A percentile compares a stretch with the other conserved stretches of the same genome.
phyloP scores from a whole-genome alignment of 2,888 invertebrate genomes.

The Drosophila gaucha region DNA sequence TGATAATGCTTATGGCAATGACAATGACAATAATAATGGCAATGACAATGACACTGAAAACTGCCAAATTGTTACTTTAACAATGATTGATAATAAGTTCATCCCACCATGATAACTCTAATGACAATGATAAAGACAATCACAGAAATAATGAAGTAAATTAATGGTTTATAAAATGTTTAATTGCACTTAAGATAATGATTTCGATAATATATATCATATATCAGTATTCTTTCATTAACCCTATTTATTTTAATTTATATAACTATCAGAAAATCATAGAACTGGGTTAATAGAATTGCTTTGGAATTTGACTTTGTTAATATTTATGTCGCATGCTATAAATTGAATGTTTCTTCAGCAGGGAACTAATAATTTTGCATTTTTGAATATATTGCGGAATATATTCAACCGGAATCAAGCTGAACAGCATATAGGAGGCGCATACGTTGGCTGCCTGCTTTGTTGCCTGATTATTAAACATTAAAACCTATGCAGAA shows the following conservation, averaged over 20 bases:
- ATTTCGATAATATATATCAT: neutral
- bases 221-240: neutral
- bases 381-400: conserved; percentile 3
- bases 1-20: no score
- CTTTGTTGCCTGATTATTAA: conserved; percentile 29
- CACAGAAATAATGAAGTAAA: no score
- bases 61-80: no score
- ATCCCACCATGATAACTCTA: no score
- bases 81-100: no score
- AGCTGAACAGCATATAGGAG: no score
- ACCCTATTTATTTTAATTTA: neutral
- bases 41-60: no score
- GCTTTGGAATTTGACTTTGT: neutral
- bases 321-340: neutral
- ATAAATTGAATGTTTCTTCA: neutral
- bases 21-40: no score
- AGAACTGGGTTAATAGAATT: neutral
- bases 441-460: conserved; percentile 6
- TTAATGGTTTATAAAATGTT: no score
- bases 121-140: no score
- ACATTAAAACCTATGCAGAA: conserved; percentile 20
- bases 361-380: conserved; percentile 10
- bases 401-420: no score
- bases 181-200: no score
- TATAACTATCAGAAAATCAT: neutral